Evolutionary conservation across 2,113 vertebrate genomes (phyloP), one percentile per base, ranked within the genome.

Genomic region (Phalacrocorax brasilianus): DNA sequence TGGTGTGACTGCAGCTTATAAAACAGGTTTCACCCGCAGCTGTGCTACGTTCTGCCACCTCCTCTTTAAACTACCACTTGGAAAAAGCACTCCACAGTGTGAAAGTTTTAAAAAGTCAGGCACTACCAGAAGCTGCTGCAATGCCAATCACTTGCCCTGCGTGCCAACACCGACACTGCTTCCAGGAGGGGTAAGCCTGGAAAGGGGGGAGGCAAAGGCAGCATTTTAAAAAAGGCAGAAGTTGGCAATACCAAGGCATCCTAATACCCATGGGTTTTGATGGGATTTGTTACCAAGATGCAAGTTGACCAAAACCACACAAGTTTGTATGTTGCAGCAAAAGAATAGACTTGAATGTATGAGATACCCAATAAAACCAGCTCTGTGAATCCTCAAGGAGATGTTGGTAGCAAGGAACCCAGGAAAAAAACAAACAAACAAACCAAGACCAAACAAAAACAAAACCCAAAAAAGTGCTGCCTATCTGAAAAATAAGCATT

Each of bases 401-500:
- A 75, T 24, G 24, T 24, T 87, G 61, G 19, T 35, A 72, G 38
- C 0, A 0, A 73, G 22, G 20, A 73, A 49, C 7, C 4, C 3
- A 2, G 8, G 4, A 33, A 33, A 58, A 59, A 21, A 30, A 7
- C 9, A 22, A 16, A 7, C 18, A 38, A 38, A 38, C 38, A 18
- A 44, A 11, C 24, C 42, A 56, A n/a, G 11, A 22, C 23, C 11
- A 32, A 59, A n/a, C 28, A 40, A 22, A 19, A 44, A 9, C 22
- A 52, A 68, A 38, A 18, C 10, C 7, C n/a, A 61, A 63, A 84
- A 6, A 67, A 8, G 14, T 20, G 18, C 3, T 23, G 44, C 67
- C 63, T 78, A 52, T 86, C 68, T 73, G 77, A 91, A 78, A 45
- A 81, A 61, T 42, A 85, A 89, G 49, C 58, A 40, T 55, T 42